These are phyloP conservation scores for Bufo bufo DNA, from an alignment of 2,113 vertebrate species.

Conservation along the genomic window DNA sequence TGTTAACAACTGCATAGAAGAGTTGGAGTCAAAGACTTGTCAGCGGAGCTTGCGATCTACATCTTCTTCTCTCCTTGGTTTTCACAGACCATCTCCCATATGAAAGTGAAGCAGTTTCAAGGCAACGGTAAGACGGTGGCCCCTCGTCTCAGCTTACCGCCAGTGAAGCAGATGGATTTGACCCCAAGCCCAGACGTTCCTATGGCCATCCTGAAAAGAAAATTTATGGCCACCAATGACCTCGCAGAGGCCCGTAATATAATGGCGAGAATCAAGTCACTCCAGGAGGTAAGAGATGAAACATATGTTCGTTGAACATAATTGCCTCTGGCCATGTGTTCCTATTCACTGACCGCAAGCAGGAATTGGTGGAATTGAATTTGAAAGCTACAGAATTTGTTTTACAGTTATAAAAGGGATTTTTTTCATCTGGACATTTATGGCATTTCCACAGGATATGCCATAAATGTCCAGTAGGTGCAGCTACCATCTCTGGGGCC, in stretches of 20 bases:
- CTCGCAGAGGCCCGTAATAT: conserved; percentile 68
- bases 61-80: neutral
- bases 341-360: too few species aligned
- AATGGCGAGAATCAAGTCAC: conserved; percentile 74
- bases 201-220: conserved; percentile 90
- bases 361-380: too few species aligned
- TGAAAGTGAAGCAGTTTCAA: conserved; percentile 91
- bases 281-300: conserved; percentile 77
- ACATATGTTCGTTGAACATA: too few species aligned
- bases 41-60: neutral
- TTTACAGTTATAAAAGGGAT: too few species aligned
- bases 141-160: conserved; percentile 70
- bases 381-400: too few species aligned
- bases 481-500: too few species aligned
- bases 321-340: too few species aligned
- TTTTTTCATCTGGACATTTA: too few species aligned
- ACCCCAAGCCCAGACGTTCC: conserved; percentile 90
- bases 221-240: conserved; percentile 83
- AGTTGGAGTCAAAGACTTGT: neutral
- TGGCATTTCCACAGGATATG: too few species aligned
- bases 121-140: conserved; percentile 70
- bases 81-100: conserved; percentile 82
- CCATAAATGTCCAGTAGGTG: too few species aligned
- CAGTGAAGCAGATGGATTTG: conserved; percentile 74
- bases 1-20: neutral